Percentiles rank a stretch among this genome's conserved stretches.
These are phyloP conservation scores for Noctilio leporinus DNA, from an alignment of 2,113 vertebrate species.

Conservation along the genomic window DNA sequence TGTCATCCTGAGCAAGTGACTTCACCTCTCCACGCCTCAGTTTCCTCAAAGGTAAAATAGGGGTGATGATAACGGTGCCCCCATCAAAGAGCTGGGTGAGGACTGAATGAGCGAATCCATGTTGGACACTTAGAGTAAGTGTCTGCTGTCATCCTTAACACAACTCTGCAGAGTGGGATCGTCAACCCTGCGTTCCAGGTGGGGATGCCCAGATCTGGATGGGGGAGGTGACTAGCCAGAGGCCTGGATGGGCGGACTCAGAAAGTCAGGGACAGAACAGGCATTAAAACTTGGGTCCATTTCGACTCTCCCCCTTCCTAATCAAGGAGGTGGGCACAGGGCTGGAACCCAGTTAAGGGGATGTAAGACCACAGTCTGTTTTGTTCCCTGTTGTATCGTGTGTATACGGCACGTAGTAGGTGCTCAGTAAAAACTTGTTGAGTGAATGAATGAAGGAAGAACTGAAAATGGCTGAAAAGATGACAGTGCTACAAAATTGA, in stretches of 20 bases:
- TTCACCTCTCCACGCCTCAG: not conserved
- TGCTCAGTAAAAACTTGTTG: slow-evolving; percentile 3
- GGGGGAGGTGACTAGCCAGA: too few relatives aligned
- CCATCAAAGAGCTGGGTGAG: not conserved
- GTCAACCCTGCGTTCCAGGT: not conserved
- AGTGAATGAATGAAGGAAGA: not conserved
- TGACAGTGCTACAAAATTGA: not conserved
- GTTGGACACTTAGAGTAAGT: not conserved
- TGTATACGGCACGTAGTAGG: not conserved
- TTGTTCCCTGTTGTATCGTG: not conserved
- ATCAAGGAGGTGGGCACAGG: not conserved
- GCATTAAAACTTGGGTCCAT: not conserved
- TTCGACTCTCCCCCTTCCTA: not conserved
- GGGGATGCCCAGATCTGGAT: not conserved
- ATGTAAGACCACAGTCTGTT: not conserved
- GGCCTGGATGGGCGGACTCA: not conserved
- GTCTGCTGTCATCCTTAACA: not conserved
- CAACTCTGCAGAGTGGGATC: too few relatives aligned
- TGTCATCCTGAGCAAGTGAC: not conserved
- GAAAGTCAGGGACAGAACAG: not conserved
- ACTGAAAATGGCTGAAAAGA: not conserved
- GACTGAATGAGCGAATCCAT: not conserved
- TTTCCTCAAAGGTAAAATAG: not conserved
- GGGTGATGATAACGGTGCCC: not conserved
- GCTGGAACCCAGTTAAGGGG: not conserved